Evolutionary conservation across 1,140 invertebrate genomes (phyloP).

Genomic region (Sipha flava): DNA sequence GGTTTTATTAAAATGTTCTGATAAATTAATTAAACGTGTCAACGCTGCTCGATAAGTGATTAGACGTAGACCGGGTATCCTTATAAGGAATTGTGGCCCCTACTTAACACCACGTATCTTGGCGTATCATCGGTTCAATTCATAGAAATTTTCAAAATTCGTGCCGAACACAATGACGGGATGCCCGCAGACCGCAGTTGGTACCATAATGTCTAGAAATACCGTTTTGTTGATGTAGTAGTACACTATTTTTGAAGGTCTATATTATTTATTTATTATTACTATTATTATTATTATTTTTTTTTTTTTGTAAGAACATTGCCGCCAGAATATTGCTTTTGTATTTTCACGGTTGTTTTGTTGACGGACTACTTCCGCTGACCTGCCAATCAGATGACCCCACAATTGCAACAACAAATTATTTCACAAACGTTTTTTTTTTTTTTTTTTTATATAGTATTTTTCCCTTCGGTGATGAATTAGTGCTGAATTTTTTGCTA

Average conservation of each 20-base stretch:
- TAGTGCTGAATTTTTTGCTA: too few relatives aligned
- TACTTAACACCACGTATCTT: background rate
- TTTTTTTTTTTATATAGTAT: too few relatives aligned
- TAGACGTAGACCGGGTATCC: background rate
- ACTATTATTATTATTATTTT: too few relatives aligned
- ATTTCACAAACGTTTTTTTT: too few relatives aligned
- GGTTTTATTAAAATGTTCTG: background rate
- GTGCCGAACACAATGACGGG: background rate
- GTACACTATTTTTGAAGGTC: too few relatives aligned
- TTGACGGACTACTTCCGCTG: too few relatives aligned
- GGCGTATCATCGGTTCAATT: background rate
- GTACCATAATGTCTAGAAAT: background rate
- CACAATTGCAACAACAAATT: background rate
- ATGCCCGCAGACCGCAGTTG: background rate
- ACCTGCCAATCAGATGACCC: background rate
- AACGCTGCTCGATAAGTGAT: background rate
- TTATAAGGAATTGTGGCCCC: background rate
- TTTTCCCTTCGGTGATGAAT: too few relatives aligned
- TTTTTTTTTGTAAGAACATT: too few relatives aligned
- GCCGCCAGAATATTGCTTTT: background rate
- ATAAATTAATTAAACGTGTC: slow-evolving; percentile 22
- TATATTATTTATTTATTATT: too few relatives aligned
- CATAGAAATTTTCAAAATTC: background rate
- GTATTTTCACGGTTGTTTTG: background rate
- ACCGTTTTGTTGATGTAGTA: background rate